Conservation (phyloP, 2,888 invertebrate species). For the Artemia sp. region DNA sequence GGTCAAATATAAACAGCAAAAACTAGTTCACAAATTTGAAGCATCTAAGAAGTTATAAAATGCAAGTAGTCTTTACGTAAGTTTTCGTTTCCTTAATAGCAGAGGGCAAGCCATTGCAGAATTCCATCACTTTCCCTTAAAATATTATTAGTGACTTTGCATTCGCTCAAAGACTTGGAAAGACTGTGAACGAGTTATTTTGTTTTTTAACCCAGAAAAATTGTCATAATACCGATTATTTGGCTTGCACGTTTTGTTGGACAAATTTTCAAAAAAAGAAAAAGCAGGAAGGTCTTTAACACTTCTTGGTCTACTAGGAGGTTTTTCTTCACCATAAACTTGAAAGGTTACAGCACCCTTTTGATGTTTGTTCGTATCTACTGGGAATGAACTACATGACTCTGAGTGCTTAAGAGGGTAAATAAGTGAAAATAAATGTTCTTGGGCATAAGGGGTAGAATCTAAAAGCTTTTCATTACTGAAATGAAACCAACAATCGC, state of each 20-base stretch:
- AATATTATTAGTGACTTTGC: too few species aligned
- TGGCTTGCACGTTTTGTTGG: not conserved
- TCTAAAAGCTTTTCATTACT: not conserved
- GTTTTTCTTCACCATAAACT: not conserved
- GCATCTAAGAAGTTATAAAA: too few species aligned
- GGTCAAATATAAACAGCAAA: too few species aligned
- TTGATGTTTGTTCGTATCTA: not conserved
- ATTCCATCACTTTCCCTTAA: too few species aligned
- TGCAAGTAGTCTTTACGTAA: too few species aligned
- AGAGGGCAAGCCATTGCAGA: too few species aligned
- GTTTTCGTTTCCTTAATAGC: too few species aligned
- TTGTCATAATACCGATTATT: too few species aligned
- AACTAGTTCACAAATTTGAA: too few species aligned
- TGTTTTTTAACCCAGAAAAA: too few species aligned
- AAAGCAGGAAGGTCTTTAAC: not conserved
- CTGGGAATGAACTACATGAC: not conserved
- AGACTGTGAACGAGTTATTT: too few species aligned
- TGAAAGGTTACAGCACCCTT: not conserved
- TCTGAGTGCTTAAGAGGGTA: not conserved
- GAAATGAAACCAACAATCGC: not conserved
- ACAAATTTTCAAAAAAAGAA: conserved; percentile 10
- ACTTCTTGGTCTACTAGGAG: not conserved
- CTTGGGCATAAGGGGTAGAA: not conserved
- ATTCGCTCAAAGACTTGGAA: too few species aligned
- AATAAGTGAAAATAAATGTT: not conserved